Evolutionary conservation across 64 coral and sea anemone genomes (phyloP).

Genomic region (Trachythela sp.): DNA sequence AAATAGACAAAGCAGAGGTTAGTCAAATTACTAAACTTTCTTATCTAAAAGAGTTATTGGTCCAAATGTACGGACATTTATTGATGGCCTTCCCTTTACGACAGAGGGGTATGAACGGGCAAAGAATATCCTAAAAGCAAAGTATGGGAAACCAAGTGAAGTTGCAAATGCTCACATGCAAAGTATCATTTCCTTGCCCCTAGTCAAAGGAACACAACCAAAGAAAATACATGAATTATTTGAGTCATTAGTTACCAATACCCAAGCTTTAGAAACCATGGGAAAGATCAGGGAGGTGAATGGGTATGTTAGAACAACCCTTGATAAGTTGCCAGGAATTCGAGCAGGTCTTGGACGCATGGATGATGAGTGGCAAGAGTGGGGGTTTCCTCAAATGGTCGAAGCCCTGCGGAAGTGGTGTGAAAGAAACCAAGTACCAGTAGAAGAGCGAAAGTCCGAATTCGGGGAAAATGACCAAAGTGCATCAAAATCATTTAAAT

Average conservation of each 20-base stretch:
- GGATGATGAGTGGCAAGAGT: slow-evolving; percentile 31
- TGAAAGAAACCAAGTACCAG: background rate
- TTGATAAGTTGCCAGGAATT: too few species aligned
- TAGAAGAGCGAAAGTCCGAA: background rate
- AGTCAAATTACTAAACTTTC: slow-evolving; percentile 23
- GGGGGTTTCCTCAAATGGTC: slow-evolving; percentile 11
- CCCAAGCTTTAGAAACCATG: too few species aligned
- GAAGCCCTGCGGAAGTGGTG: slow-evolving; percentile 28
- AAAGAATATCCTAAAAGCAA: too few species aligned
- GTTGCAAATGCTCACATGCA: slow-evolving; percentile 25
- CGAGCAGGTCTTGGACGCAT: slow-evolving; percentile 21
- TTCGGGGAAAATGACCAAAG: background rate
- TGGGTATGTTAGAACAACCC: too few species aligned
- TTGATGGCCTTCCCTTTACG: slow-evolving; percentile 14
- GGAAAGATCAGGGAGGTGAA: too few species aligned
- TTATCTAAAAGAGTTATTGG: slow-evolving; percentile 16
- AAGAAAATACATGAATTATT: too few species aligned
- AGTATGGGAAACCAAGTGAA: slow-evolving; percentile 34
- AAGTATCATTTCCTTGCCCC: slow-evolving; percentile 19
- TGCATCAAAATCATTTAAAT: background rate
- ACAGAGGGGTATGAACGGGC: too few species aligned
- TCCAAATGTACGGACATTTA: slow-evolving; percentile 22
- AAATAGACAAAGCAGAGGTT: too few species aligned
- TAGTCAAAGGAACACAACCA: slow-evolving; percentile 18
- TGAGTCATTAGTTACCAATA: too few species aligned